Evolutionary conservation across 2,888 invertebrate species (phyloP).

Genomic region (Erpobdella octoculata): DNA sequence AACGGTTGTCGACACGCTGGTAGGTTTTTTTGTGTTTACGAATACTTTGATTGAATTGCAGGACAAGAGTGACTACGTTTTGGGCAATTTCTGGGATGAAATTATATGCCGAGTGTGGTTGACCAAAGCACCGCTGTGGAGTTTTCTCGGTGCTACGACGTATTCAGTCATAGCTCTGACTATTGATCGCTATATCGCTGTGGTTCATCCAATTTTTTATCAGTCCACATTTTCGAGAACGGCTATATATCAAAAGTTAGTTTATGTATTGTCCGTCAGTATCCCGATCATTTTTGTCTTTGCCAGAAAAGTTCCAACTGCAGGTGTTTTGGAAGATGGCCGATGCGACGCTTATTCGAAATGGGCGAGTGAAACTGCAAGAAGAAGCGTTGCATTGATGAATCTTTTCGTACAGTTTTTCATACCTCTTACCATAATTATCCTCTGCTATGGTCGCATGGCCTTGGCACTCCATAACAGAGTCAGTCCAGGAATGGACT

Average conservation of each 20-base stretch:
- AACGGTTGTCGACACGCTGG: neutral
- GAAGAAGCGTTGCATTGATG: neutral
- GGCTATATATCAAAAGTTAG: neutral
- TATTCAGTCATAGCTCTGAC: neutral
- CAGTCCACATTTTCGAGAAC: neutral
- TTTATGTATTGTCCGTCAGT: neutral
- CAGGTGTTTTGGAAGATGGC: slow-evolving; percentile 2
- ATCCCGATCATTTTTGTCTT: neutral
- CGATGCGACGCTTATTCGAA: neutral
- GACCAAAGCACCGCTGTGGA: neutral
- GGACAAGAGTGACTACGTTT: neutral
- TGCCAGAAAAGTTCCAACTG: neutral
- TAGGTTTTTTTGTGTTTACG: neutral
- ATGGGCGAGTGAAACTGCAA: neutral
- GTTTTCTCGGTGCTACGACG: neutral
- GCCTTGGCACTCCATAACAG: neutral
- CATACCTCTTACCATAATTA: neutral
- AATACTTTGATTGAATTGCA: neutral
- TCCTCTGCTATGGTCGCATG: neutral
- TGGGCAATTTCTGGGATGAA: neutral
- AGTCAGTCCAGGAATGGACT: neutral
- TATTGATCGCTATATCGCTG: neutral
- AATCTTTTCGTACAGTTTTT: neutral
- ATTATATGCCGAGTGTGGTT: neutral
- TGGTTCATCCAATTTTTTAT: slow-evolving; percentile 7